phyloP scores from a whole-genome alignment of 2,888 invertebrate genomes.

The Orchesella flavescens region DNA sequence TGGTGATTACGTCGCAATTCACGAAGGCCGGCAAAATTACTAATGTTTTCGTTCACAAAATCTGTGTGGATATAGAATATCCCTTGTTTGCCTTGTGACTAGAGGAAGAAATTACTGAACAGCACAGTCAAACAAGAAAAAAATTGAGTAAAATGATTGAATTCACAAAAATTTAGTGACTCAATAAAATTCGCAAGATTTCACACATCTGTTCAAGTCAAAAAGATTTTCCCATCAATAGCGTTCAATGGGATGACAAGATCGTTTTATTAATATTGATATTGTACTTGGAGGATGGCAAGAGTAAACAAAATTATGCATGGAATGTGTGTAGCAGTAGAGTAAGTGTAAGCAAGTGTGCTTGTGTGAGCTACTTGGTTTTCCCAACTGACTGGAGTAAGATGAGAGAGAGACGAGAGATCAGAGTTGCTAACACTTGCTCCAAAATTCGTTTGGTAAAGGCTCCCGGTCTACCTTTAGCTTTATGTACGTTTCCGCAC shows the following conservation, averaged over 20 bases:
- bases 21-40: too few species aligned
- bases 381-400: slow-evolving; percentile 50
- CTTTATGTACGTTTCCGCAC: slow-evolving; percentile 51
- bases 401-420: slow-evolving; percentile 41
- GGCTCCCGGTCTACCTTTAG: slow-evolving; percentile 49
- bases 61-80: too few species aligned
- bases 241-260: neutral
- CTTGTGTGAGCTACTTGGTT: too few species aligned
- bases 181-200: too few species aligned
- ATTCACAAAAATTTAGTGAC: too few species aligned
- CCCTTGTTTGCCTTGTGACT: too few species aligned
- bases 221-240: neutral
- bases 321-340: slow-evolving; percentile 46
- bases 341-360: neutral
- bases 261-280: slow-evolving; percentile 13
- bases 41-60: too few species aligned
- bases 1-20: too few species aligned
- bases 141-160: too few species aligned
- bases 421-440: slow-evolving; percentile 61
- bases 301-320: slow-evolving; percentile 55
- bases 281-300: neutral
- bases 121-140: too few species aligned
- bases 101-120: too few species aligned
- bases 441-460: slow-evolving; percentile 63
- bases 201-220: too few species aligned